Conservation (phyloP, 2,113 vertebrate genomes). For the Phylloscopus trochiloides region DNA sequence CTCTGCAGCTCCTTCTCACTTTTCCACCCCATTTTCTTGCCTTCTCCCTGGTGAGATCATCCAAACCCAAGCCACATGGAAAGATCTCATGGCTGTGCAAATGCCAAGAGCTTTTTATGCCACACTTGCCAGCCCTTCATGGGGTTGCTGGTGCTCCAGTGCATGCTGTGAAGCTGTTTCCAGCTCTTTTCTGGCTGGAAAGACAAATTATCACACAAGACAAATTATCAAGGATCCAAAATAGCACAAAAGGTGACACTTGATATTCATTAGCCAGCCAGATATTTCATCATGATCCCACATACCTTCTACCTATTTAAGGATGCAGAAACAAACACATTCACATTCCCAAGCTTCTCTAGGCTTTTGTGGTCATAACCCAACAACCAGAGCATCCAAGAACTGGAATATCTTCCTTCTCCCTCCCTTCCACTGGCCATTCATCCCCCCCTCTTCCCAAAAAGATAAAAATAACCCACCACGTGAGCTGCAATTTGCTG, state of each 20-base stretch:
- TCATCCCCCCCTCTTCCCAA: background rate
- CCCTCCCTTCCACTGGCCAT: background rate
- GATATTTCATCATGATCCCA: background rate
- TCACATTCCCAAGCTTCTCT: background rate
- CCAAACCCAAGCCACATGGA: background rate
- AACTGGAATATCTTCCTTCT: background rate
- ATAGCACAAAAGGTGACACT: background rate
- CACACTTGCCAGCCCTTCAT: background rate
- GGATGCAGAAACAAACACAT: background rate
- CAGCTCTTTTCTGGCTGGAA: background rate
- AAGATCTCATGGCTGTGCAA: background rate
- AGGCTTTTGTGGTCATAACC: background rate
- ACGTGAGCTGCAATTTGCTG: slow-evolving; percentile 37
- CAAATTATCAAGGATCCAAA: slow-evolving; percentile 1
- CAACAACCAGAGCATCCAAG: background rate
- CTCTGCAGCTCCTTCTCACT: background rate
- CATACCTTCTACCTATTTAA: background rate
- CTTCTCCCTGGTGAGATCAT: background rate
- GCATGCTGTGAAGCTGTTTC: background rate
- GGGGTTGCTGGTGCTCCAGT: background rate
- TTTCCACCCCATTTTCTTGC: background rate
- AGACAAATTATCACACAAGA: slow-evolving; percentile 4
- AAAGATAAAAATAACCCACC: slow-evolving; percentile 40
- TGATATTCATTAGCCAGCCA: background rate
- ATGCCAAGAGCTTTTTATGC: background rate